Conservation (phyloP, 2,797 vertebrate genomes). For the Lagocephalus sceleratus region DNA sequence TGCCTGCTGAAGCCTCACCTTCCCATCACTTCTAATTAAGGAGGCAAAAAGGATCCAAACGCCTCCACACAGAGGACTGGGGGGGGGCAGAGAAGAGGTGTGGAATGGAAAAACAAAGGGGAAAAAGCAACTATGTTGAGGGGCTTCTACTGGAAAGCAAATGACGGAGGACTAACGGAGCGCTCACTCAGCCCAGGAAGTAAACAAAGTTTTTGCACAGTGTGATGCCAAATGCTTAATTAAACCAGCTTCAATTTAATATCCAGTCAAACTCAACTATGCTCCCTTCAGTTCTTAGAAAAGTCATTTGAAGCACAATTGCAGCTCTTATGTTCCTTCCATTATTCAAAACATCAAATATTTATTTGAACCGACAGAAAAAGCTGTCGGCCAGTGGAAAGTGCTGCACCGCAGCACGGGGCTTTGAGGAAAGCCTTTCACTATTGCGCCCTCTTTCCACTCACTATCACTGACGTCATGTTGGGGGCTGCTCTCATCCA, state of each 20-base stretch:
- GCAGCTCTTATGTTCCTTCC: neutral
- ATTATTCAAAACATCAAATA: neutral
- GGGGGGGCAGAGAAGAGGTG: conserved; percentile 18
- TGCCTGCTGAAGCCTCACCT: conserved; percentile 70
- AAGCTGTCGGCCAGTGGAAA: neutral
- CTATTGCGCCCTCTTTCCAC: neutral
- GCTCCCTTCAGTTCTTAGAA: neutral
- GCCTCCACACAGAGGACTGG: conserved; percentile 39
- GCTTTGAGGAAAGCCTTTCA: neutral
- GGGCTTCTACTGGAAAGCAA: conserved; percentile 21
- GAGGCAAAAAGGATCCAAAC: conserved; percentile 53
- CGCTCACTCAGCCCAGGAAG: neutral
- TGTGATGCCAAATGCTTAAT: conserved; percentile 13
- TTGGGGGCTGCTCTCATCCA: too few species aligned
- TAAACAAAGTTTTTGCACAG: neutral
- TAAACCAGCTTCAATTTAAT: conserved; percentile 1
- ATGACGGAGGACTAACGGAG: conserved; percentile 24
- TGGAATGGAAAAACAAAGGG: neutral
- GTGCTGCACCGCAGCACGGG: neutral
- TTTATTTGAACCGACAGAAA: neutral
- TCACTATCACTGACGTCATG: too few species aligned
- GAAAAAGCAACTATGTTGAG: neutral
- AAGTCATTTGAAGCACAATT: neutral
- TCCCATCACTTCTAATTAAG: conserved; percentile 75
- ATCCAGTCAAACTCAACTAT: neutral